Conservation (phyloP, 2,888 invertebrate species). For the Clitarchus hookeri region DNA sequence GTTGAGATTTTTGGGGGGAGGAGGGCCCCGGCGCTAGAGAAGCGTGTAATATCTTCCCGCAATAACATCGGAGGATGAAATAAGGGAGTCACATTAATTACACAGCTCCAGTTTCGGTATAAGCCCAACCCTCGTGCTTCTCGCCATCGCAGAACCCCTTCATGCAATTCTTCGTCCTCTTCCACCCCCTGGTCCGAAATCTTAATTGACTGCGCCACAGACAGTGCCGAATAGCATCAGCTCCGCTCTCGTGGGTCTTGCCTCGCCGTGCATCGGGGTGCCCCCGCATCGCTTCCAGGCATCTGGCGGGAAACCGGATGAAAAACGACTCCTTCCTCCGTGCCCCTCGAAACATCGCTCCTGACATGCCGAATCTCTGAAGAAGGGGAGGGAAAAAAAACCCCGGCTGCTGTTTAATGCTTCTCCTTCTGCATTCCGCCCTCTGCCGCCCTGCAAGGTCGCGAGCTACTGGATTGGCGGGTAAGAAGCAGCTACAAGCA, state of each 20-base stretch:
- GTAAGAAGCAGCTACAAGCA: too few relatives aligned
- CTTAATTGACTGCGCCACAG: neutral
- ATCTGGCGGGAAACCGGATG: neutral
- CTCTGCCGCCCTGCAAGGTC: neutral
- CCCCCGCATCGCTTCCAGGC: neutral
- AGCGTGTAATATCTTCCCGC: neutral
- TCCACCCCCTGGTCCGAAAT: neutral
- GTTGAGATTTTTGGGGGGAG: neutral
- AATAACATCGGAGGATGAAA: neutral
- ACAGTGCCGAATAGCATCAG: neutral
- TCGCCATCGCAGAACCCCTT: neutral
- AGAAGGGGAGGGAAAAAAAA: neutral
- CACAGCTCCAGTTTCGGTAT: neutral
- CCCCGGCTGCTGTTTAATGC: neutral
- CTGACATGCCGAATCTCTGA: neutral
- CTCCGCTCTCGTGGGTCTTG: neutral
- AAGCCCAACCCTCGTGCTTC: neutral
- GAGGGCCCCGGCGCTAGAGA: neutral
- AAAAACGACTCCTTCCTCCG: neutral
- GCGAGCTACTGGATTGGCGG: too few relatives aligned
- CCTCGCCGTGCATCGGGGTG: neutral
- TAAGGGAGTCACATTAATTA: conserved; percentile 8
- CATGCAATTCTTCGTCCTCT: neutral
- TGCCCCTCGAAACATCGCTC: neutral
- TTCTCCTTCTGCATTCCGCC: neutral